Conservation (phyloP, 1,140 invertebrate species). For the Trachymyrmex cornetzi region DNA sequence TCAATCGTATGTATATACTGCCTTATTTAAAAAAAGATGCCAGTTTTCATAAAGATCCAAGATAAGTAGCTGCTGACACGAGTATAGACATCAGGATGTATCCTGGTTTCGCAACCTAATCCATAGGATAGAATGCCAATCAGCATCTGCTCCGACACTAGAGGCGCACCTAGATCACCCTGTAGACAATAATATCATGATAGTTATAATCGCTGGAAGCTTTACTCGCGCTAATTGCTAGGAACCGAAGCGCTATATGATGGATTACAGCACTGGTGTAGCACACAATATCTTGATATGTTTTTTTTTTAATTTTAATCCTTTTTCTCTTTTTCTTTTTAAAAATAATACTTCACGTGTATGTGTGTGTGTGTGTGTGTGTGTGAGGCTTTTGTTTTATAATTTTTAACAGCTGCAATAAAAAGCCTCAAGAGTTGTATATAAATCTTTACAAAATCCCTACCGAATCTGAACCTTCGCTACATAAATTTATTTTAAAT, state of each 20-base stretch:
- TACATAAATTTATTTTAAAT: conserved; percentile 16
- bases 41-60: conserved; percentile 84
- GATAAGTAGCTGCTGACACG: conserved; percentile 88
- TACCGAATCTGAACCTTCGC: background rate
- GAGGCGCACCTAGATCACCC: conserved; percentile 89
- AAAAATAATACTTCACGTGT: background rate
- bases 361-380: too few relatives aligned
- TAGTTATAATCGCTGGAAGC: conserved; percentile 50
- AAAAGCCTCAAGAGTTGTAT: background rate
- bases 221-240: background rate
- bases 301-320: background rate
- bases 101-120: conserved; percentile 89
- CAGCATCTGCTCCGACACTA: conserved; percentile 87
- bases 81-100: conserved; percentile 91
- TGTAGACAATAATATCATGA: conserved; percentile 67
- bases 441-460: background rate
- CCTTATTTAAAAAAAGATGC: conserved; percentile 31
- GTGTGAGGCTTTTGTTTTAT: background rate
- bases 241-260: background rate
- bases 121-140: conserved; percentile 92
- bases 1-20: background rate
- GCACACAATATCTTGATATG: background rate
- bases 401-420: background rate
- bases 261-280: background rate
- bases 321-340: background rate